These are phyloP conservation scores for Stichopus horrens DNA, from an alignment of 53 echinoderm and acorn worm species.

Conservation along the genomic window DNA sequence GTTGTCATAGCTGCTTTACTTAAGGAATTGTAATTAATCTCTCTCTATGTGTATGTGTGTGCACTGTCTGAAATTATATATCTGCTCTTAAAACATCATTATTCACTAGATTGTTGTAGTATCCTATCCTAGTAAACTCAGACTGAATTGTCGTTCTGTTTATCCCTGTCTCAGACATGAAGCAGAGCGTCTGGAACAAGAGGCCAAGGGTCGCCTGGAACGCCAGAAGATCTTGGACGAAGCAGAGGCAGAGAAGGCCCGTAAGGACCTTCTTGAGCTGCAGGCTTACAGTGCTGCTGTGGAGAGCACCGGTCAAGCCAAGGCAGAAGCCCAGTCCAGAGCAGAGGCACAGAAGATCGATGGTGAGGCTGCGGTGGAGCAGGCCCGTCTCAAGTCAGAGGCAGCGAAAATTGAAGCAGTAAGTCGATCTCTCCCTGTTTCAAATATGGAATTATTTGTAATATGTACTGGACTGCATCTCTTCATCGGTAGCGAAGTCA, in stretches of 20 bases:
- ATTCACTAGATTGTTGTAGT: neutral
- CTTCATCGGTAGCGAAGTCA: too few relatives aligned
- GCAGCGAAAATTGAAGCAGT: conserved; percentile 80
- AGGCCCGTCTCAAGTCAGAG: conserved; percentile 96
- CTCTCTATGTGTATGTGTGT: too few relatives aligned
- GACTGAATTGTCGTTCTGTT: neutral
- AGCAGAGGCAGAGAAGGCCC: conserved; percentile 97
- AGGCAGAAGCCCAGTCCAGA: conserved; percentile 96
- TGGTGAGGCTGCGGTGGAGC: conserved; percentile 95
- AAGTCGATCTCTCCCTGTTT: conserved; percentile 35
- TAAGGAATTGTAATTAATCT: too few relatives aligned
- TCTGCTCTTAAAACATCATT: too few relatives aligned
- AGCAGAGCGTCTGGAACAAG: conserved; percentile 95
- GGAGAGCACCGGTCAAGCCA: conserved; percentile 99
- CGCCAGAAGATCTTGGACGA: conserved; percentile 98
- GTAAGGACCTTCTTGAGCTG: conserved; percentile 87
- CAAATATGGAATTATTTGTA: too few relatives aligned
- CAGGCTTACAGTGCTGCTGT: conserved; percentile 99
- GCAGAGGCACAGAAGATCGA: conserved; percentile 95
- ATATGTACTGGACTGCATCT: too few relatives aligned
- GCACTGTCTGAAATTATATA: too few relatives aligned
- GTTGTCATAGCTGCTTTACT: too few relatives aligned
- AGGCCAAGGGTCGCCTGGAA: conserved; percentile 94
- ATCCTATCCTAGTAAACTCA: neutral
- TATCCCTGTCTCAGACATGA: conserved; percentile 68